Conservation (phyloP, 1,140 invertebrate genomes). For the Drosophila nannoptera region DNA sequence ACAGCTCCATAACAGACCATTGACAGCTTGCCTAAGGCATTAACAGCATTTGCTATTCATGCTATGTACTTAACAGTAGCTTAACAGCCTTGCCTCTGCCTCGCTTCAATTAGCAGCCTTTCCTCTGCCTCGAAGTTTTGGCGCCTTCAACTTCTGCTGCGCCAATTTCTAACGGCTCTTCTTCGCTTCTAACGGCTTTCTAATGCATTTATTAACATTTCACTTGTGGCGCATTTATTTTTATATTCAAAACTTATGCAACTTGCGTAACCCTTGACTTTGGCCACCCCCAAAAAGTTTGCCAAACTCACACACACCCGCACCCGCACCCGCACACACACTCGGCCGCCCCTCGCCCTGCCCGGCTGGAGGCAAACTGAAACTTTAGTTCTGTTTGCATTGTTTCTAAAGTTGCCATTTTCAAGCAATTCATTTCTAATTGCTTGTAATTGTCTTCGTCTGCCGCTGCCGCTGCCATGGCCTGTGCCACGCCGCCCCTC, state of each 20-base stretch:
- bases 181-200: neutral
- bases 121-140: no score
- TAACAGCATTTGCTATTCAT: neutral
- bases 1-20: neutral
- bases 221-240: neutral
- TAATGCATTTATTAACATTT: constrained; percentile 1
- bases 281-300: constrained; percentile 6
- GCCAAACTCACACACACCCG: neutral
- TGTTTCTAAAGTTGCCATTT: constrained; percentile 53
- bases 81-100: neutral
- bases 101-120: no score
- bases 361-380: constrained; percentile 10
- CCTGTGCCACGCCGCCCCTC: neutral
- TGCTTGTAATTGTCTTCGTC: constrained; percentile 72
- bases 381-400: constrained; percentile 46
- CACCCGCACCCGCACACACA: neutral
- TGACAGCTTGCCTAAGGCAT: no score
- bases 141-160: no score
- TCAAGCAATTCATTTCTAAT: constrained; percentile 74
- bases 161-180: neutral
- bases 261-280: constrained; percentile 18
- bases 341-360: neutral
- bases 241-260: constrained; percentile 6
- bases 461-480: constrained; percentile 13
- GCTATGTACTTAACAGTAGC: no score